A percentile compares a stretch with the other conserved stretches of the same genome.
Evolutionary conservation across 2,888 invertebrate species (phyloP).

Genomic region (Chrysina gloriosa): DNA sequence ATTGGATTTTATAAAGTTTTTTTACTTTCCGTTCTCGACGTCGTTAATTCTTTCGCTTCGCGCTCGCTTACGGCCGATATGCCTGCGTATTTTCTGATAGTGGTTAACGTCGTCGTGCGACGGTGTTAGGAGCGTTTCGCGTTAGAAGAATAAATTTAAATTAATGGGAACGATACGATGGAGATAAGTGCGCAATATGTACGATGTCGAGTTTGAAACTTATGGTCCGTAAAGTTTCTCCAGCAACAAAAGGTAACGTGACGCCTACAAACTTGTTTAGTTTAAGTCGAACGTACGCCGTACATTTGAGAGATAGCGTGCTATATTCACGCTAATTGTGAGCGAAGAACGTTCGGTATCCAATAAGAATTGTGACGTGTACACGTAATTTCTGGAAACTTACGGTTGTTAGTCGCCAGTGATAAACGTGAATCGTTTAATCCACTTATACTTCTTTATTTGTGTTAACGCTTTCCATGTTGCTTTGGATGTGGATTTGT

Average conservation of each 20-base stretch:
- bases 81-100: too few species aligned
- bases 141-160: neutral
- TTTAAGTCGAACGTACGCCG: constrained; percentile 2
- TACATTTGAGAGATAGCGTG: constrained; percentile 7
- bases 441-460: too few species aligned
- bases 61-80: too few species aligned
- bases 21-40: too few species aligned
- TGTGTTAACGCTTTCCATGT: too few species aligned
- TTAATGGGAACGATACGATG: neutral
- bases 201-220: neutral
- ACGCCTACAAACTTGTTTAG: constrained; percentile 10
- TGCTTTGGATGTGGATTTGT: too few species aligned
- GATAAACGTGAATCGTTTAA: too few species aligned
- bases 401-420: too few species aligned
- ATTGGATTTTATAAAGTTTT: too few species aligned
- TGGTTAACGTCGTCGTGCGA: too few species aligned
- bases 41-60: too few species aligned
- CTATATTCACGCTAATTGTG: neutral
- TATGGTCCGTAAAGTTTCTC: constrained; percentile 1
- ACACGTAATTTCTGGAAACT: neutral
- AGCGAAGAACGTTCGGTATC: constrained; percentile 7
- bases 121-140: neutral
- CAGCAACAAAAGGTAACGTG: constrained; percentile 3
- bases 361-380: neutral
- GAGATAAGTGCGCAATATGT: neutral